Conservation (phyloP, 2,888 invertebrate species). For the Tipula confusa region DNA sequence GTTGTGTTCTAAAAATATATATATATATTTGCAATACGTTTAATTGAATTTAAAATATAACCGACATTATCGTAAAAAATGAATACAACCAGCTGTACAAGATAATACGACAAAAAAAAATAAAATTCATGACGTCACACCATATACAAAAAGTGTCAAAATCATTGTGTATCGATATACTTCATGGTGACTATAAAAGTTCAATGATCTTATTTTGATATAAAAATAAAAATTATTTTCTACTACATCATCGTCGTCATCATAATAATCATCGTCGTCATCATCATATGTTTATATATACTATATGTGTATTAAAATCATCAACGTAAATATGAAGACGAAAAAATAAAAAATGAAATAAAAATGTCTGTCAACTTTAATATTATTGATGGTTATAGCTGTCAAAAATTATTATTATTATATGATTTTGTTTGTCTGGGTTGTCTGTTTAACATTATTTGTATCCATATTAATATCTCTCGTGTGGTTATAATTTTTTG, state of each 20-base stretch:
- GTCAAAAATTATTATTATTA: constrained; percentile 27
- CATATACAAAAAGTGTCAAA: not conserved
- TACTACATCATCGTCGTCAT: not conserved
- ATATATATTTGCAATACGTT: not conserved
- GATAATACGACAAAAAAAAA: no score
- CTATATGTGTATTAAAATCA: not conserved
- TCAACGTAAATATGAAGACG: not conserved
- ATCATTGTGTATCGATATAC: not conserved
- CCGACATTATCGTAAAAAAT: not conserved
- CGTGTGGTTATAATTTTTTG: not conserved
- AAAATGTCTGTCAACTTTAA: constrained; percentile 28
- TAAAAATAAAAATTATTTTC: not conserved
- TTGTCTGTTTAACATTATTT: constrained; percentile 27
- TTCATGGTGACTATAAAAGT: constrained; percentile 4
- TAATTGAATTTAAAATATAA: not conserved
- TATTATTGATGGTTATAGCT: constrained; percentile 30
- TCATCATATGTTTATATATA: not conserved
- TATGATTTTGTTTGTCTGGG: constrained; percentile 21
- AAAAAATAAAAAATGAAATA: not conserved
- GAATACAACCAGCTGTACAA: not conserved
- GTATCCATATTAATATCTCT: constrained; percentile 25
- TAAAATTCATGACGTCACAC: not conserved
- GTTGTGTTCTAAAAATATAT: no score
- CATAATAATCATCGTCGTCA: no score
- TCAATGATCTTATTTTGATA: not conserved